Conservation (phyloP, 2,113 vertebrate genomes). For the Hyperopisus bebe region DNA sequence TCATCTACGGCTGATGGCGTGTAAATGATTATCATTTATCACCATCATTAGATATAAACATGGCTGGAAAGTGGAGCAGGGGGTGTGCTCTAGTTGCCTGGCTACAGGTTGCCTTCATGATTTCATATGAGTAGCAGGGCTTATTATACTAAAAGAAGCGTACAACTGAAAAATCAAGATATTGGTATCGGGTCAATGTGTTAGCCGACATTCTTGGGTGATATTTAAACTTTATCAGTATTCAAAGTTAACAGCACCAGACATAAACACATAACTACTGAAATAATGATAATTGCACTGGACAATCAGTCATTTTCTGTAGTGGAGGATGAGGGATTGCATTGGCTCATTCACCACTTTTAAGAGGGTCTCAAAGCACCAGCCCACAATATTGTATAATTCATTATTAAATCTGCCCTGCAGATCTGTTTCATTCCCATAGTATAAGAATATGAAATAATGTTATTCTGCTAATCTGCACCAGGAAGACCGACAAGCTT, state of each 20-base stretch:
- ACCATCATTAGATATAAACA: not conserved
- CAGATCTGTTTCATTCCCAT: not conserved
- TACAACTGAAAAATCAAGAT: not conserved
- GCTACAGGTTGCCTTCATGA: not conserved
- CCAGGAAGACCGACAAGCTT: not conserved
- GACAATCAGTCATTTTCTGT: not conserved
- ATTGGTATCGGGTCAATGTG: not conserved
- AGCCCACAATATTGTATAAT: not conserved
- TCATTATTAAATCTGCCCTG: not conserved
- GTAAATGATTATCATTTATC: not conserved
- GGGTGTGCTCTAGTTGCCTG: not conserved
- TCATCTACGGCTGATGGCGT: not conserved
- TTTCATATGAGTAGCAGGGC: not conserved
- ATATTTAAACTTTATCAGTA: not conserved
- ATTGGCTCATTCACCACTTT: not conserved
- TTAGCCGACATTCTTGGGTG: not conserved
- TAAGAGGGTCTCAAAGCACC: not conserved
- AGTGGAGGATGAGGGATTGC: not conserved
- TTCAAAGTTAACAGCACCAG: not conserved
- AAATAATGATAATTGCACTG: not conserved
- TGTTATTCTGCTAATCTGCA: not conserved
- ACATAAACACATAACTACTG: not conserved
- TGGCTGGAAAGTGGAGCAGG: not conserved
- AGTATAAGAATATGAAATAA: not conserved
- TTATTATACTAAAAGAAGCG: not conserved